Conservation (phyloP, 2,797 vertebrate species). For the Serranus cabrilla region DNA sequence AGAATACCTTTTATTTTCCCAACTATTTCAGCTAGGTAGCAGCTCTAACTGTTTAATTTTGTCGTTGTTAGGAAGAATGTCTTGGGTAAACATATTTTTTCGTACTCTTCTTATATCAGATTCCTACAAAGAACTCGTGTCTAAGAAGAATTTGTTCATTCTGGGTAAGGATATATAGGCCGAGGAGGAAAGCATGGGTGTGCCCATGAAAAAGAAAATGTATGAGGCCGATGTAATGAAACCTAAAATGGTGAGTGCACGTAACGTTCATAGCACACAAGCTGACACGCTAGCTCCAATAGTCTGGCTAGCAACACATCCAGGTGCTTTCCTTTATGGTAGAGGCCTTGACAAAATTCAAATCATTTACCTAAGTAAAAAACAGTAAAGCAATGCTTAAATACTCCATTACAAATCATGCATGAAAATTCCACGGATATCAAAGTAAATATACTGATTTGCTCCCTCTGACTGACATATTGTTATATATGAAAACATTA, state of each 20-base stretch:
- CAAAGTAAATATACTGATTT: no score
- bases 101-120: neutral
- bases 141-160: no score
- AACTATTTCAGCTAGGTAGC: neutral
- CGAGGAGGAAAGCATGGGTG: neutral
- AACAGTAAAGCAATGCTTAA: no score
- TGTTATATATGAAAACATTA: no score
- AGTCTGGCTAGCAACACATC: neutral
- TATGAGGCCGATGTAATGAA: neutral
- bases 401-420: no score
- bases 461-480: no score
- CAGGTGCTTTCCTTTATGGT: neutral
- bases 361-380: neutral
- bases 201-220: neutral
- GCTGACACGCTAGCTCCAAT: neutral
- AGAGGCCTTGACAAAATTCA: conserved; percentile 1
- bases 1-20: neutral
- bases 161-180: neutral
- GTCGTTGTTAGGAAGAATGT: conserved; percentile 7
- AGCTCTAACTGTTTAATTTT: neutral
- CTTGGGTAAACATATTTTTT: neutral
- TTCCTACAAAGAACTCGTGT: neutral
- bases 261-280: neutral
- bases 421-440: no score
- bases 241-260: neutral